Percentiles rank a stretch among this genome's conserved stretches.
Evolutionary conservation across 2,888 invertebrate species (phyloP).

Genomic region (Spatulosminthurus flaviceps): DNA sequence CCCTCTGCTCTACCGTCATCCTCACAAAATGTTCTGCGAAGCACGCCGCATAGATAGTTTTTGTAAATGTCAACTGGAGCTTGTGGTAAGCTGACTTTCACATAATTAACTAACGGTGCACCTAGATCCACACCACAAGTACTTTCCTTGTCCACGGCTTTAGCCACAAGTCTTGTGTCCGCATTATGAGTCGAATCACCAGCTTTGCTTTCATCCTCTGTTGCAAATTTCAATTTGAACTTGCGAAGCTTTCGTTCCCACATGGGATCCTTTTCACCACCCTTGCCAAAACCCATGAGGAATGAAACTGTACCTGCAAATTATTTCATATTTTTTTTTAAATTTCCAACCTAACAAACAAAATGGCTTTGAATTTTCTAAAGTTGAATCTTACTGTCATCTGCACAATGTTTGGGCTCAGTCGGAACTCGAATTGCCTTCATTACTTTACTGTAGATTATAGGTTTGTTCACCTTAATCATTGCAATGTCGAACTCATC

Average conservation of each 20-base stretch:
- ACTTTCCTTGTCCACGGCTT: neutral
- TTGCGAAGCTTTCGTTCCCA: neutral
- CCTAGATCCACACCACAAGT: neutral
- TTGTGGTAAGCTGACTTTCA: neutral
- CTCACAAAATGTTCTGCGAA: neutral
- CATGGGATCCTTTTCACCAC: neutral
- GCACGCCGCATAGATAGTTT: neutral
- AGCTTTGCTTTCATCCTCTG: neutral
- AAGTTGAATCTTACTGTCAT: neutral
- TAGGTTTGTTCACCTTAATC: slow-evolving; percentile 9
- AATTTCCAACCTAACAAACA: neutral
- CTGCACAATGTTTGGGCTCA: neutral
- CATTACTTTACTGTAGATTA: neutral
- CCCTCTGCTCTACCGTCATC: neutral
- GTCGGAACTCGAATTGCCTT: neutral
- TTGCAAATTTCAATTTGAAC: neutral
- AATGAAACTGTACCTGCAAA: neutral
- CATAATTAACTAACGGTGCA: neutral
- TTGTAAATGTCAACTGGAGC: slow-evolving; percentile 6
- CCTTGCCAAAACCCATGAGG: neutral
- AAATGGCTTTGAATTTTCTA: neutral
- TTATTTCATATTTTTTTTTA: neutral
- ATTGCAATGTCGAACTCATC: neutral
- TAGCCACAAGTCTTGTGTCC: neutral
- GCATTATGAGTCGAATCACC: neutral